A percentile compares a stretch with the other conserved stretches of the same genome.
Conservation (phyloP, 2,797 vertebrate genomes). For the Acanthurus lineatus region DNA sequence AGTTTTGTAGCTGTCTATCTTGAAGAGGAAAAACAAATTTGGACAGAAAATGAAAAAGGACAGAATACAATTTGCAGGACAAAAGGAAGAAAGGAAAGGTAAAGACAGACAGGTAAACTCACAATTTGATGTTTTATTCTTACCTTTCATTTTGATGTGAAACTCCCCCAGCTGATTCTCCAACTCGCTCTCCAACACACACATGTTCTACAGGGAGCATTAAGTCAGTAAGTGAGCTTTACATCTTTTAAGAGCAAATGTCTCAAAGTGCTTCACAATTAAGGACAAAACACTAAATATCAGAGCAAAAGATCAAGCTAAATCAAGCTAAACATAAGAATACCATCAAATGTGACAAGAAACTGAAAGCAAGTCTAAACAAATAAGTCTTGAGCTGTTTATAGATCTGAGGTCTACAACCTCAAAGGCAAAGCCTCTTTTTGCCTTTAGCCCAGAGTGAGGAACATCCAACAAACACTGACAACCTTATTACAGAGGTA, state of each 20-base stretch:
- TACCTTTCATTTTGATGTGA: constrained; percentile 96
- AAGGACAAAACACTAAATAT: not conserved
- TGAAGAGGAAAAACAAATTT: not conserved
- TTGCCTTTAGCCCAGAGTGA: not conserved
- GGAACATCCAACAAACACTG: not conserved
- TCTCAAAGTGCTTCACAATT: not conserved
- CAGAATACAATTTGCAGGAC: not conserved
- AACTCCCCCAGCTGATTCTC: constrained; percentile 97
- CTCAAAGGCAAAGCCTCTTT: too few relatives aligned
- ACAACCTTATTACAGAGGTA: too few relatives aligned
- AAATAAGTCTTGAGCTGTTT: not conserved
- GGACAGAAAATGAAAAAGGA: not conserved
- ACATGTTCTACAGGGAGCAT: constrained; percentile 90
- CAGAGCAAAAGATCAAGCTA: not conserved
- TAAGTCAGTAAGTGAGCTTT: not conserved
- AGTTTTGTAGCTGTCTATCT: not conserved
- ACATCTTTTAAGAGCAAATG: too few relatives aligned
- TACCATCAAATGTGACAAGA: not conserved
- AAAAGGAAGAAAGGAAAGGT: not conserved
- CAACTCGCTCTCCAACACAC: constrained; percentile 93
- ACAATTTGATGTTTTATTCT: not conserved
- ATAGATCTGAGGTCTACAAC: too few relatives aligned
- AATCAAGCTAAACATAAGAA: not conserved
- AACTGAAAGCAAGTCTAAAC: not conserved
- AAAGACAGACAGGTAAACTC: not conserved